Evolutionary conservation across 2,797 vertebrate genomes (phyloP).

Genomic region (Lepus oiostolus): DNA sequence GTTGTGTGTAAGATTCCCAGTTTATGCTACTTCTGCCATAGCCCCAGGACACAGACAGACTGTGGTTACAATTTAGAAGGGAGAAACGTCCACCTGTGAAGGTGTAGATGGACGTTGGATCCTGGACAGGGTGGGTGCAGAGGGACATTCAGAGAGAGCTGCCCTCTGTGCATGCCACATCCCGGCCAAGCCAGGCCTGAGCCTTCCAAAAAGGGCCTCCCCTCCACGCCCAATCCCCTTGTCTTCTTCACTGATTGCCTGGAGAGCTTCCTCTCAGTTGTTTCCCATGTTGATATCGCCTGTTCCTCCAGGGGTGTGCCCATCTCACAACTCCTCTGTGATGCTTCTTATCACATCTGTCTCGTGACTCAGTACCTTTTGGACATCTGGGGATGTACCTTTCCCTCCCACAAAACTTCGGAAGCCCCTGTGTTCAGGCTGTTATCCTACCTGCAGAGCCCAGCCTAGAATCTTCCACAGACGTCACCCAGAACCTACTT

Average conservation of each 20-base stretch:
- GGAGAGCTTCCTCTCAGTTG: not conserved
- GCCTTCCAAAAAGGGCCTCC: not conserved
- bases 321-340: not conserved
- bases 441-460: not conserved
- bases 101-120: not conserved
- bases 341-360: not conserved
- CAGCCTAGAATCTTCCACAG: not conserved
- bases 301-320: too few relatives aligned
- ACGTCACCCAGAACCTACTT: not conserved
- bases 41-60: not conserved
- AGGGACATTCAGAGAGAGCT: not conserved
- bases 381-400: not conserved
- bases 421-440: not conserved
- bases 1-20: not conserved
- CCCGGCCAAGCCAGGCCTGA: too few relatives aligned
- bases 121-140: not conserved
- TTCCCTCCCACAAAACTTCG: not conserved
- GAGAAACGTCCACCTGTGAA: not conserved
- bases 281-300: too few relatives aligned
- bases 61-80: not conserved
- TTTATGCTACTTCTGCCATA: not conserved
- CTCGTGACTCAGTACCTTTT: not conserved
- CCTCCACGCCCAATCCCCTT: not conserved
- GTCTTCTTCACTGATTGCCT: not conserved
- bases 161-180: fast-evolving